Conservation (phyloP, 1,140 invertebrate genomes). For the Aleiodes sp. region DNA sequence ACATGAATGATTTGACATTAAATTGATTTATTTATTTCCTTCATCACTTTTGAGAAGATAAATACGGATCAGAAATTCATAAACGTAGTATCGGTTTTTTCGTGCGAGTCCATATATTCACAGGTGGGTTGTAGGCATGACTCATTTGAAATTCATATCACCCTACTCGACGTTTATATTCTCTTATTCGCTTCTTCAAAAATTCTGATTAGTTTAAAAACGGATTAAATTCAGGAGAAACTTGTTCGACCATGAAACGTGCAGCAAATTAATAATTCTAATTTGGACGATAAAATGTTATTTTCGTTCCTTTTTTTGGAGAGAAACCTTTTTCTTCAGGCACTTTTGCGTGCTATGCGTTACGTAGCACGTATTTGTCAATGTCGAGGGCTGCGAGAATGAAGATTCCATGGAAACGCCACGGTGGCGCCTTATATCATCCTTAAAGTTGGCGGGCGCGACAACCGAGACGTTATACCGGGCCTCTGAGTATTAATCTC, state of each 20-base stretch:
- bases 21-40: neutral
- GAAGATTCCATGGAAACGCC: conserved; percentile 9
- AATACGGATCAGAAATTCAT: neutral
- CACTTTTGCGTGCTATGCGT: neutral
- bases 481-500: neutral
- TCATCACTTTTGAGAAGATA: neutral
- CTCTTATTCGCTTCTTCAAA: too few species aligned
- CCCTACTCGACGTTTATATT: neutral
- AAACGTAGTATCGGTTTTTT: neutral
- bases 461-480: neutral
- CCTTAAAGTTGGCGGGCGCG: conserved; percentile 22
- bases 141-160: neutral
- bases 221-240: too few species aligned
- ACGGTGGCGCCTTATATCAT: conserved; percentile 33
- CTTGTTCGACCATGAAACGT: neutral
- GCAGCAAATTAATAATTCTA: neutral
- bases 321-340: neutral
- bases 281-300: too few species aligned
- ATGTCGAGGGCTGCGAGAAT: neutral
- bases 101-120: neutral
- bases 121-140: neutral
- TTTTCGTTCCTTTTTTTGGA: neutral
- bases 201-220: too few species aligned
- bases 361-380: neutral
- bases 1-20: too few species aligned